Evolutionary conservation across 1,140 invertebrate genomes (phyloP), one percentile per base, ranked within the genome.

Genomic region (Cherax quadricarinatus): DNA sequence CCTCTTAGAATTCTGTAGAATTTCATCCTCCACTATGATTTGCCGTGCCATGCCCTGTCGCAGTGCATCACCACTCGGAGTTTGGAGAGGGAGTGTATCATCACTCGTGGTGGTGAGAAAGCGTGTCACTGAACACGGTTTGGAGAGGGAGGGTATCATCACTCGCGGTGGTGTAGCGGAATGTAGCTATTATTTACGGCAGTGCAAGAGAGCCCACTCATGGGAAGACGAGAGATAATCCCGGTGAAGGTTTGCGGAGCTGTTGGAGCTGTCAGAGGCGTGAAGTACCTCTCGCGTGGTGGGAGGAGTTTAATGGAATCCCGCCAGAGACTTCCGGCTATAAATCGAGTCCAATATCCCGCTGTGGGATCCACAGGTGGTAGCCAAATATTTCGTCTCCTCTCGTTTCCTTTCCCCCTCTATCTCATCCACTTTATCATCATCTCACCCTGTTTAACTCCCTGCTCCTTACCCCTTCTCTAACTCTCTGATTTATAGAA

Each of bases 321-420:
- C 83, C 30, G 9, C 60, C 66, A 66, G 83, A 62, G 49, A 85
- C 83, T 85, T 85, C 83, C 60, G 14, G 83, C n/a, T 66, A 85
- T 85, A 85, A 85, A 85, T 85, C 83, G 60, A 66, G 24, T 21
- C 57, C 60, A 85, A 85, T 85, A 85, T 85, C 60, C 83, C 41
- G 57, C 70, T 66, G 83, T 62, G 57, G 57, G 48, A 62, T 49
- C 57, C 57, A 30, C 57, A 30, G 83, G 51, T 66, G 66, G 21
- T 70, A 12, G 66, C 57, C n/a, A 75, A 75, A 75, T 75, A 75
- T 75, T 66, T 75, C 70, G 6, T 18, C 30, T 41, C 18, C 66
- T 70, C 66, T 70, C 12, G 16, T n/a, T 70, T 16, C 18, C 66
- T 21, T 6, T 70, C 66, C 21, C 14, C 21, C 66, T 70, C 66